These are phyloP conservation scores for Ailuropoda melanoleuca DNA, from an alignment of 2,113 vertebrate species.

Conservation along the genomic window DNA sequence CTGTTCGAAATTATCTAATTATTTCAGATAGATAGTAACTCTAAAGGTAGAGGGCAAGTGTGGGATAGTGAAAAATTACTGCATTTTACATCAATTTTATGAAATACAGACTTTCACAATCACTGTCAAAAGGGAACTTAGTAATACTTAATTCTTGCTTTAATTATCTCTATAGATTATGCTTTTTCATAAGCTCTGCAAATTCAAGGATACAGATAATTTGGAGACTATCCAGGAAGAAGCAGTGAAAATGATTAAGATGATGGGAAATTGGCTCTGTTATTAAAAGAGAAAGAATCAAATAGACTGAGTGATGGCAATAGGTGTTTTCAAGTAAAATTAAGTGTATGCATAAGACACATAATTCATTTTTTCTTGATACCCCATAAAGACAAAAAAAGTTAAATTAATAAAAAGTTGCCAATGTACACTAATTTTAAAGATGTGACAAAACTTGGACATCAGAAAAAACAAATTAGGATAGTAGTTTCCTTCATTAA, in stretches of 20 bases:
- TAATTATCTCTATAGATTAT: conserved; percentile 71
- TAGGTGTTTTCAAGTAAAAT: conserved; percentile 27
- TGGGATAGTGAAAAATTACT: conserved; percentile 36
- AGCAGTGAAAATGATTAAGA: conserved; percentile 73
- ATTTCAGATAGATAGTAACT: conserved; percentile 52
- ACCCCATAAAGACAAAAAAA: neutral
- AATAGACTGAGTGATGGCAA: neutral
- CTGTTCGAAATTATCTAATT: conserved; percentile 18
- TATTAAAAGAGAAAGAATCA: conserved; percentile 46
- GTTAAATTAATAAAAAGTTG: neutral
- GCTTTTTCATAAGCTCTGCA: conserved; percentile 32
- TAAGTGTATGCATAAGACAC: neutral
- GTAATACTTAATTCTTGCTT: conserved; percentile 62
- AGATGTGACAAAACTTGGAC: neutral
- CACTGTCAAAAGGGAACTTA: conserved; percentile 64
- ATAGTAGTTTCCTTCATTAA: neutral
- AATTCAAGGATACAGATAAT: conserved; percentile 64
- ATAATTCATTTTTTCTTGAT: neutral
- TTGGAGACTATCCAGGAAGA: conserved; percentile 68
- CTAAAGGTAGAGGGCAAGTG: conserved; percentile 53
- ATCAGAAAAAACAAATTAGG: neutral
- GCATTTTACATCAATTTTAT: conserved; percentile 66
- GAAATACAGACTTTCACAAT: conserved; percentile 68
- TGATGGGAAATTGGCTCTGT: conserved; percentile 47
- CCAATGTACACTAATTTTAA: neutral